Base-by-base conservation (phyloP, 1,140 invertebrate genomes). In the Bombus difficillimus region DNA sequence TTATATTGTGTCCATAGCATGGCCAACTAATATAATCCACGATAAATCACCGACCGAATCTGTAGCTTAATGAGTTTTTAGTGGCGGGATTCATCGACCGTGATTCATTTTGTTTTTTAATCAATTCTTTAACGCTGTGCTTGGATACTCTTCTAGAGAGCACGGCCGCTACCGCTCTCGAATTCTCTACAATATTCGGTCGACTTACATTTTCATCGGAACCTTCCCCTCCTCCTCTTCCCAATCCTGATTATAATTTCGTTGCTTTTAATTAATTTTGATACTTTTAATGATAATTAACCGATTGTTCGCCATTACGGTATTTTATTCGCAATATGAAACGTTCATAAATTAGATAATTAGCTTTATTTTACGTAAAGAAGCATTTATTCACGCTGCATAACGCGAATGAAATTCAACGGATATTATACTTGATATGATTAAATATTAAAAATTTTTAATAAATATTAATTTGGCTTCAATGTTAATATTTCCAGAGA, bases 51-150 rank as follows among this genome's bases (percentile, higher is more conserved):
- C 91, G 62, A 71, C 78, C 83, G 92, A 92, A 95, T 94, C 93
- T 94, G 92, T 92, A 88, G 89, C 94, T 94, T 95, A 95, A 95
- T 95, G 94, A 95, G 93, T 95, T 95, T 94, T 94, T 94, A 94
- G 93, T 93, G 93, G 91, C 88, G 92, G 79, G 89, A 93, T 91
- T 92, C 92, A 90, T 77, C 92, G 83, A 79, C 86, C 91, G 80
- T 90, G 89, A 92, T 93, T 92, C 86, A 91, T 90, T 92, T 92
- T 91, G 89, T 92, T 92, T 94, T 93, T 93, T 92, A 95, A 94
- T 95, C 93, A 95, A 95, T 94, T 94, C 93, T 94, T 94, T 94
- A 94, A 94, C 92, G 92, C 92, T 89, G 91, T 83, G 80, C 83
- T 47, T 82, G 78, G 85, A 85, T 88, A 86, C 81, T 81, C 86